A percentile compares a stretch with the other conserved stretches of the same genome.
These are phyloP conservation scores for Trachythela sp. DNA, from an alignment of 64 coral and sea anemone genomes.

Conservation along the genomic window DNA sequence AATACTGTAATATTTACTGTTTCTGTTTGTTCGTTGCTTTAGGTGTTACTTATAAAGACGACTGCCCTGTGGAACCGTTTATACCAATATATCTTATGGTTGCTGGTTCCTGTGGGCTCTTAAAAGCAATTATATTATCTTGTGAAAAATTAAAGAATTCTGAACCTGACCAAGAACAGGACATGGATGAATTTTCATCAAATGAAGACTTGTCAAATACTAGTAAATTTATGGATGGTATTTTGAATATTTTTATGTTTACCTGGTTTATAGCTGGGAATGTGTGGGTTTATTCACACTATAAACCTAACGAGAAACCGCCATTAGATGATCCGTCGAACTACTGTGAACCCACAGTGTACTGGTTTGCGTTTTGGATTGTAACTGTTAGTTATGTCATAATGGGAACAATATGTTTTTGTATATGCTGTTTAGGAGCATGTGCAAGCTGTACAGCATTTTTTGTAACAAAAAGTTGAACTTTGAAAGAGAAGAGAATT, in stretches of 20 bases:
- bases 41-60: conserved; percentile 92
- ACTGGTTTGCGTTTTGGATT: conserved; percentile 98
- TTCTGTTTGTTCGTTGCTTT: background rate
- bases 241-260: conserved; percentile 95
- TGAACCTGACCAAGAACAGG: conserved; percentile 76
- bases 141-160: conserved; percentile 80
- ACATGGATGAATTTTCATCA: background rate
- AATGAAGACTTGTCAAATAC: conserved; percentile 96
- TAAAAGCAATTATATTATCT: conserved; percentile 92
- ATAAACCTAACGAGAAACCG: conserved; percentile 76
- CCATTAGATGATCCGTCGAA: conserved; percentile 72
- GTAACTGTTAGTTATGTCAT: conserved; percentile 96
- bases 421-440: conserved; percentile 96
- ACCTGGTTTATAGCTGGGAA: conserved; percentile 99
- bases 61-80: conserved; percentile 95
- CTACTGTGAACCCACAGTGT: conserved; percentile 93
- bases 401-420: conserved; percentile 97
- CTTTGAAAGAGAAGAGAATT: too few relatives aligned
- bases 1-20: too few relatives aligned
- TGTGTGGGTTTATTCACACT: conserved; percentile 98
- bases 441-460: conserved; percentile 97
- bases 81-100: conserved; percentile 98
- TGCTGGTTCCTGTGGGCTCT: conserved; percentile 90
- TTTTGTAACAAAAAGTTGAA: conserved; percentile 65
- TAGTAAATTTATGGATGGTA: conserved; percentile 96